phyloP scores from a whole-genome alignment of 2,888 invertebrate species.

The Drosophila paucipuncta region DNA sequence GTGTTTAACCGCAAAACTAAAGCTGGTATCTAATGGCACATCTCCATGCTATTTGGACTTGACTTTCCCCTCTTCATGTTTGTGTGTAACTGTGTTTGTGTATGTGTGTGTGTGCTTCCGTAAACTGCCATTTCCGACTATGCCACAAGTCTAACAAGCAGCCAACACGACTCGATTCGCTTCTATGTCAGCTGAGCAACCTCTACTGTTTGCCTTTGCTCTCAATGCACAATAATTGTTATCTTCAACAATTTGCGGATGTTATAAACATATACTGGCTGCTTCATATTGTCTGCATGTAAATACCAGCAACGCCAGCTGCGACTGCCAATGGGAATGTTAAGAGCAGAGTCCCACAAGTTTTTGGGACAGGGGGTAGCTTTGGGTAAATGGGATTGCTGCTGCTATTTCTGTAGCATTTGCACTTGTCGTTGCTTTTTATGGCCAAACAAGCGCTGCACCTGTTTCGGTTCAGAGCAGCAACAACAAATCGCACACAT shows the following conservation, averaged over 20 bases:
- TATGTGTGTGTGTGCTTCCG: conserved; percentile 60
- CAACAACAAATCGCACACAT: conserved; percentile 29
- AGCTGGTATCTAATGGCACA: conserved; percentile 71
- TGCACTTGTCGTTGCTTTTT: conserved; percentile 75
- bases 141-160: conserved; percentile 57
- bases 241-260: conserved; percentile 81
- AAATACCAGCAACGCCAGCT: conserved; percentile 67
- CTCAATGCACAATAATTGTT: conserved; percentile 79
- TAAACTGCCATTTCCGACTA: conserved; percentile 76
- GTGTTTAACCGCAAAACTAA: conserved; percentile 61
- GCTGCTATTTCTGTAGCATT: conserved; percentile 40
- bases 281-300: conserved; percentile 79
- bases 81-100: conserved; percentile 19
- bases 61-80: conserved; percentile 33
- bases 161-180: conserved; percentile 36
- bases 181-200: conserved; percentile 41
- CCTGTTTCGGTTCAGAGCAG: conserved; percentile 57
- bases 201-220: conserved; percentile 64
- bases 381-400: conserved; percentile 9
- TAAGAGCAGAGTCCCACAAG: background rate
- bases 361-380: background rate
- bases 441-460: conserved; percentile 66
- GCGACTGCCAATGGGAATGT: conserved; percentile 35
- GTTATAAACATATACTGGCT: conserved; percentile 79
- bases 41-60: conserved; percentile 66